Evolutionary conservation across 2,113 vertebrate species (phyloP), one percentile per base, ranked within the genome.

Genomic region (Entelurus aequoreus): DNA sequence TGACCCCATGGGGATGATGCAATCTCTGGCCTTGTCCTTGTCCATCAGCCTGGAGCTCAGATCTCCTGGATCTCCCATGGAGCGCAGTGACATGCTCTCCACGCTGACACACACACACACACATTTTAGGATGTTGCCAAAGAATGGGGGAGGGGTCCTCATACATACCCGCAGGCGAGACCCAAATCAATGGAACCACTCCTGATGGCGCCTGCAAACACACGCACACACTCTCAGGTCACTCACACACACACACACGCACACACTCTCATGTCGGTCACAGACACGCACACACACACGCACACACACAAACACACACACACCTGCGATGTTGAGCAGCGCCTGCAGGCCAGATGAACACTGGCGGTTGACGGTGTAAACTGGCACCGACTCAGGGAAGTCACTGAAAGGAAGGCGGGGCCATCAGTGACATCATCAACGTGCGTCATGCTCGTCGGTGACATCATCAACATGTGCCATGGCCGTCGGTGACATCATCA

Each of bases 341-440:
- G 96, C 96, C 83, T 98, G 96, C 0, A 98, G 86, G 1, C 95
- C 94, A 0, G 95, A 98, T 0, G 95, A 97, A 62, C 96, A 98
- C 78, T 94, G 94, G n/a, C 96, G 76, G 75, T 98, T 98, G 16
- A 98, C 93, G 0, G 86, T 81, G 6, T 78, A 92, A 62, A 92
- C 74, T 0, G 96, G 96, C 1, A 98, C 95, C 0, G 90, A 88
- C 74, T 98, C 94, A 0, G 95, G 94, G 69, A 98, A 94, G 2
- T 91, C 93, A 42, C 95, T 98, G 72, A 0, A 80, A 88, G 10
- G 49, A 8, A 65, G 7, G 78, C 5, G n/a, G 12, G 35, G 47
- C 8, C 1, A 13, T 65, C 6, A 71, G 47, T 14, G 51, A 54
- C 2, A 46, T 6, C 9, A 5, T 4, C 15, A 5, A 46, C 14